Conservation (phyloP, 2,113 vertebrate species). For the Genyomyrus donnyi region DNA sequence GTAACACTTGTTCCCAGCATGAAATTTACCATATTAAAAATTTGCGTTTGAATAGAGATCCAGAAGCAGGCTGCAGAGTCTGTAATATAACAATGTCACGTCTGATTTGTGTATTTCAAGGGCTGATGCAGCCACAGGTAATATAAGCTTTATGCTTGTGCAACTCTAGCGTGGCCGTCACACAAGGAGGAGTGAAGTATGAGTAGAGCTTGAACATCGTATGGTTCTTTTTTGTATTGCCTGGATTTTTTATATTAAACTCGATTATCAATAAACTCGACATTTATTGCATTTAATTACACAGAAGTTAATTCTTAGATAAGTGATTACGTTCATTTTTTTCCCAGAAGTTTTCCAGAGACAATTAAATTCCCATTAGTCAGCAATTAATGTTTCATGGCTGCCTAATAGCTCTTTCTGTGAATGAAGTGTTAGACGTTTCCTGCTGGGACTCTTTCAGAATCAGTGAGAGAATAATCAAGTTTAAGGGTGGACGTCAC, state of each 20-base stretch:
- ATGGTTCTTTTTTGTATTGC: neutral
- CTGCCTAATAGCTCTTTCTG: conserved; percentile 21
- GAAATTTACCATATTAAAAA: neutral
- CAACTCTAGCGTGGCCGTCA: neutral
- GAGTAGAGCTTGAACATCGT: neutral
- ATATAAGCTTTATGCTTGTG: neutral
- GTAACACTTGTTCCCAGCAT: neutral
- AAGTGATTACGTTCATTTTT: neutral
- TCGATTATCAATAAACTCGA: neutral
- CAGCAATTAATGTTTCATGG: conserved; percentile 20
- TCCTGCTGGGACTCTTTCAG: neutral
- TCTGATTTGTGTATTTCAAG: neutral
- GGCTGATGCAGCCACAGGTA: neutral
- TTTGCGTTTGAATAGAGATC: neutral
- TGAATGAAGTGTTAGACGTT: conserved; percentile 6
- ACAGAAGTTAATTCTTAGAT: conserved; percentile 5
- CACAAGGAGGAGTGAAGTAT: neutral
- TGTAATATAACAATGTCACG: neutral
- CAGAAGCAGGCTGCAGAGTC: neutral
- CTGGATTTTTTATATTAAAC: neutral
- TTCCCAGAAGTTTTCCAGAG: neutral
- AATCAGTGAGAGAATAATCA: neutral
- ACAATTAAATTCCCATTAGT: conserved; percentile 25
- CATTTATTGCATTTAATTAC: conserved; percentile 4
- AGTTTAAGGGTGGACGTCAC: neutral